Evolutionary conservation across 2,113 vertebrate species (phyloP).

Genomic region (Sebastes schlegelii): DNA sequence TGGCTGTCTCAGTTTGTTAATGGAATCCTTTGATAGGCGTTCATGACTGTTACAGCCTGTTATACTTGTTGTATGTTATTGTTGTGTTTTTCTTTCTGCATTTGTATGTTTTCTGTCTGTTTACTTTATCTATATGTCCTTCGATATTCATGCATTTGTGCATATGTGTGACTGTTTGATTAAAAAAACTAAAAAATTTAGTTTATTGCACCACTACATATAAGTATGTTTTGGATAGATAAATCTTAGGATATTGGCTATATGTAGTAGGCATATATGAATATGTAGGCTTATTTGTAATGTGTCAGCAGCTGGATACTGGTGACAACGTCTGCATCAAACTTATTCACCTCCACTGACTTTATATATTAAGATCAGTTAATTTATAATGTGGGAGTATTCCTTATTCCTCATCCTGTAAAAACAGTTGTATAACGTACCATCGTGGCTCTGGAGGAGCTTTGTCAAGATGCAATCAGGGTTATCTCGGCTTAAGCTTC

Average conservation of each 20-base stretch:
- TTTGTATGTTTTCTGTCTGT: background rate
- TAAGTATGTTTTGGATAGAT: background rate
- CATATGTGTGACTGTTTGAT: background rate
- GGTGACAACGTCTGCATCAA: background rate
- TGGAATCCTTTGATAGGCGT: conserved; percentile 29
- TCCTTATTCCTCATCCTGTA: too few relatives aligned
- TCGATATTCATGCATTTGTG: background rate
- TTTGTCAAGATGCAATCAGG: too few relatives aligned
- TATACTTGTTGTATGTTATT: background rate
- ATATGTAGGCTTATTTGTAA: background rate
- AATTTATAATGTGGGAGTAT: too few relatives aligned
- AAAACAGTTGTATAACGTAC: too few relatives aligned
- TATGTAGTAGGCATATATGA: too few relatives aligned
- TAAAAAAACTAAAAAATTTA: background rate
- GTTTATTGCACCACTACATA: background rate
- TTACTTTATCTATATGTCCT: background rate
- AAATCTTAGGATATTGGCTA: background rate
- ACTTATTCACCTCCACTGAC: too few relatives aligned
- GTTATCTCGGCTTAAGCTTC: too few relatives aligned
- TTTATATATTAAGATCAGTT: too few relatives aligned
- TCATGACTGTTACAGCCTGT: conserved; percentile 12
- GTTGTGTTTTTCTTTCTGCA: background rate
- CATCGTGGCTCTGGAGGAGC: too few relatives aligned
- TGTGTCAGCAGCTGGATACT: background rate
- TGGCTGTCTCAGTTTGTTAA: conserved; percentile 40